Base-by-base conservation (phyloP, 2,888 invertebrate genomes). In the Drosophila austrosaltans region DNA sequence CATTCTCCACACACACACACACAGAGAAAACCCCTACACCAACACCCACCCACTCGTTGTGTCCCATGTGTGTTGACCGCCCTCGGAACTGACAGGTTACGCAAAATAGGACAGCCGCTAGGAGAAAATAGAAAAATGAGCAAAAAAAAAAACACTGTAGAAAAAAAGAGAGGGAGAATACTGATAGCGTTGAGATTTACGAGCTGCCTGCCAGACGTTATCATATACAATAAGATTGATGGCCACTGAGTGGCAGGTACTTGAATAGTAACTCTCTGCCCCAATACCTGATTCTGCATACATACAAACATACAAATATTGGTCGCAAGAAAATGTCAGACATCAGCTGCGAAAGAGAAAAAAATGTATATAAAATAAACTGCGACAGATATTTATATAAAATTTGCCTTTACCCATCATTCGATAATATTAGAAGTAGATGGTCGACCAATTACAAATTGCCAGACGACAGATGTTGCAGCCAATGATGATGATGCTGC, bases 221-320 rank as follows among this genome's bases (percentile, higher is more conserved):
- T 87, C 82, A 82, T 82, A 87, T 82, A 87, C 86, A 64, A 56
- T 40, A 80, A 85, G 83, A 83, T 83, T 83, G 83, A 83, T 83
- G 83, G 63, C 61, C 70, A 32, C 65, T 63, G 76, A 69, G 69
- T 80, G 80, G 76, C 82, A 82, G 85, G 72, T 78, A 75, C 54
- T 44, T 60, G 10, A 8, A 28, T n/a, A 32, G 30, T 44, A 70
- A 28, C 16, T 30, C 8, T 39, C 6, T 57, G 20, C 54, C 61
- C 64, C 60, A 16, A 58, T 44, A 73, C 57, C 70, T 63, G 69
- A 63, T 69, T 75, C 39, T 65, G 53, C 36, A 70, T 87, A 76
- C 56, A 70, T 87, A 82, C 22, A 36, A 10, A 82, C 22, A 36
- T 36, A 36, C 8, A 36, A 36, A 36, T 10, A 36, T 16, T 48